These are phyloP conservation scores for Temnothorax unifasciatus DNA, from an alignment of 2,888 invertebrate species.

Conservation along the genomic window DNA sequence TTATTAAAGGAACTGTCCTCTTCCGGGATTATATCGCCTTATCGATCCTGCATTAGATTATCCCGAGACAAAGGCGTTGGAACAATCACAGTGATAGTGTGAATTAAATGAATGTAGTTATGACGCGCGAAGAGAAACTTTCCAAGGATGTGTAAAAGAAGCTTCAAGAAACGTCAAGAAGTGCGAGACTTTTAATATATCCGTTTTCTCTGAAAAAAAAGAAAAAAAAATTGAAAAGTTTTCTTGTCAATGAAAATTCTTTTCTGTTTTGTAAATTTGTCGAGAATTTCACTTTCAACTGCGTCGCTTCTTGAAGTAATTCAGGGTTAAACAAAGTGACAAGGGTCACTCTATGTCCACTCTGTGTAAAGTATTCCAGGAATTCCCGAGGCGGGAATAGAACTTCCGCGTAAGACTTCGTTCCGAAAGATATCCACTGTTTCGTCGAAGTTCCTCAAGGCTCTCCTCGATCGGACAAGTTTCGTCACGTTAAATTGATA, in stretches of 20 bases:
- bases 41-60: constrained; percentile 31
- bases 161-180: not conserved
- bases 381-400: not conserved
- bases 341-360: not conserved
- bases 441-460: not conserved
- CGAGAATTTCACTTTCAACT: not conserved
- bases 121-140: not conserved
- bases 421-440: not conserved
- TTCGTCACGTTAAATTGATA: constrained; percentile 1
- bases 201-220: not conserved
- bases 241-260: no score
- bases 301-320: not conserved
- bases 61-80: not conserved
- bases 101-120: not conserved
- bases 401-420: not conserved
- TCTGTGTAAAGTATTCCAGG: not conserved
- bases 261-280: not conserved
- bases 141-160: not conserved
- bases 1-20: constrained; percentile 18
- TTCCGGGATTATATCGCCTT: constrained; percentile 23
- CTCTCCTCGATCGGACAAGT: not conserved
- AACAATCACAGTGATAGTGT: not conserved
- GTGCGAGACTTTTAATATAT: not conserved
- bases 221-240: not conserved
- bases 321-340: constrained; percentile 1